Evolutionary conservation across 2,113 vertebrate genomes (phyloP), one percentile per base, ranked within the genome.

Genomic region (Halcyon malimbica): DNA sequence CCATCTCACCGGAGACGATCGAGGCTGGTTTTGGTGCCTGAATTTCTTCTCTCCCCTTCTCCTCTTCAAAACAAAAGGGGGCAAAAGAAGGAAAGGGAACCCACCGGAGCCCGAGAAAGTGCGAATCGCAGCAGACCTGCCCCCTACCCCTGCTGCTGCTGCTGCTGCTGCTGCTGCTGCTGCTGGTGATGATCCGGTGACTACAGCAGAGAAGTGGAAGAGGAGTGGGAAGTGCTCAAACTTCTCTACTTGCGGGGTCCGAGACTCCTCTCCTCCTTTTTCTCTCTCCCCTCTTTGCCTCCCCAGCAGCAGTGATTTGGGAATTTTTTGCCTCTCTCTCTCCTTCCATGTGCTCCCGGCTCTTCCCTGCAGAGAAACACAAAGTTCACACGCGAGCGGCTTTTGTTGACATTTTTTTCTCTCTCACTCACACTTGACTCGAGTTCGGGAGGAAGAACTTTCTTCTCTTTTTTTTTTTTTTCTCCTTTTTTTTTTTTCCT

Each of bases 311-410:
- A 48, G 62, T 4, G 60, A 80, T 67, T 91, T 75, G 59, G 74
- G 68, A 79, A 41, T 83, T 89, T 46, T 80, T 87, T 78, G 70
- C 71, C 62, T 71, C 51, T 78, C 65, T 62, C 68, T 54, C 63
- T 31, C 56, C 82, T 96, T 96, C 93, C 75, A 93, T 79, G 50
- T 95, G 94, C 97, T 97, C 93, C 96, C 93, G 94, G 93, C 89
- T 96, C 84, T 93, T 74, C 76, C 83, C 75, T 65, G 96, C 96
- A 91, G 96, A 97, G 97, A 97, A 97, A 93, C 94, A 96, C 96
- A 94, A 98, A 98, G 97, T 98, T 97, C 95, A 97, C 95, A 97
- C 96, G 93, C 94, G 95, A 92, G 68, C 81, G 79, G 94, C 96
- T 90, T 79, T 96, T 93, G 95, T 96, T 83, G 90, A 96, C 95